Conservation (phyloP, 2,797 vertebrate genomes). For the Momotus momota region DNA sequence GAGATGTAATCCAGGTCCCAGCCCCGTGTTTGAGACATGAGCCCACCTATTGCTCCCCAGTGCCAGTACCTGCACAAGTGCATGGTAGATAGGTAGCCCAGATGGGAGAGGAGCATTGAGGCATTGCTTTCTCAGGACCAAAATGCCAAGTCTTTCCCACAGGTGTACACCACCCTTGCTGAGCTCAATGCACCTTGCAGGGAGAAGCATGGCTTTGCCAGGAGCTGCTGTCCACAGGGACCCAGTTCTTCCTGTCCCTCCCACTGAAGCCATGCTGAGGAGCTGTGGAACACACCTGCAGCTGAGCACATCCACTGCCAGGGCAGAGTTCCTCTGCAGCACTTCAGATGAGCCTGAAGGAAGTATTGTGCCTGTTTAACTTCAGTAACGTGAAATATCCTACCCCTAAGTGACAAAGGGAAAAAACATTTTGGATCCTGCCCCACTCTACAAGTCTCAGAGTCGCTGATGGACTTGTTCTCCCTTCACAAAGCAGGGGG, state of each 20-base stretch:
- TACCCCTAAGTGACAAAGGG: not conserved
- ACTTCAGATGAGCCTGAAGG: not conserved
- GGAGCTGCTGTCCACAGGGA: not conserved
- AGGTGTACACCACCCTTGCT: not conserved
- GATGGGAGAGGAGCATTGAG: not conserved
- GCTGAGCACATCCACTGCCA: not conserved
- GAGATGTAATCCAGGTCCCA: not conserved
- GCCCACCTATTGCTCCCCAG: not conserved
- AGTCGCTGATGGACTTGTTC: rapidly evolving
- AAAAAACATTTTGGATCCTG: not conserved
- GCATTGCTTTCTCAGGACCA: not conserved
- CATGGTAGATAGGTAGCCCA: not conserved
- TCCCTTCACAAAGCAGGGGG: not conserved
- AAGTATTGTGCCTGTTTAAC: not conserved
- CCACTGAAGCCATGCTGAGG: not conserved
- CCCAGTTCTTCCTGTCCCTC: rapidly evolving
- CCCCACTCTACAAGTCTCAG: rapidly evolving
- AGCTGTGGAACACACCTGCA: not conserved
- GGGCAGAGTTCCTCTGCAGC: not conserved
- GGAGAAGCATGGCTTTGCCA: not conserved
- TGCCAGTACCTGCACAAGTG: not conserved
- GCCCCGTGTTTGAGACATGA: not conserved
- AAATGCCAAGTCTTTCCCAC: not conserved
- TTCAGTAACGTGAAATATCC: not conserved
- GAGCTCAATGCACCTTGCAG: not conserved